phyloP scores from a whole-genome alignment of 2,888 invertebrate species.

The Romanomermis culicivorax region DNA sequence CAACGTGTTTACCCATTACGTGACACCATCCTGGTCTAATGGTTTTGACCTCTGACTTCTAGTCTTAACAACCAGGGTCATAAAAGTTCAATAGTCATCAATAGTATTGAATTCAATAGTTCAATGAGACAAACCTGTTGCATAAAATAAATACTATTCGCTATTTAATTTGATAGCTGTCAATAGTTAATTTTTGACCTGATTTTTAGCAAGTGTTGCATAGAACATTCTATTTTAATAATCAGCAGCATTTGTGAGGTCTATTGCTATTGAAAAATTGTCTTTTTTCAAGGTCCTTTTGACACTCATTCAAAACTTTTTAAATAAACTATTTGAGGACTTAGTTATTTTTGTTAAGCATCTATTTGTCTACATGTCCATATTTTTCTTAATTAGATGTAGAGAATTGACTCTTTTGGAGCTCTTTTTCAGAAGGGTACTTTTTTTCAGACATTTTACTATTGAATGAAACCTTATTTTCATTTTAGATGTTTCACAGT shows the following conservation, averaged over 20 bases:
- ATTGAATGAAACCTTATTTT: neutral
- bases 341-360: neutral
- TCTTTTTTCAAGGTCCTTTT: neutral
- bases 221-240: neutral
- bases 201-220: neutral
- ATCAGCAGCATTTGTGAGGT: neutral
- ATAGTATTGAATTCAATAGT: neutral
- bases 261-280: neutral
- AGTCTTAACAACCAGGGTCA: too few relatives aligned
- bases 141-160: neutral
- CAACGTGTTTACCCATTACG: too few relatives aligned
- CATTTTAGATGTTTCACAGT: neutral
- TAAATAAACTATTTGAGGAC: neutral
- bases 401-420: neutral
- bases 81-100: neutral
- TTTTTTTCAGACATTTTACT: neutral
- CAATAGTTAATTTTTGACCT: neutral
- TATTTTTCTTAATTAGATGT: neutral
- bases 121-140: neutral
- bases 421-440: neutral
- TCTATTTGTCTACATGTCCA: neutral
- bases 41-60: too few relatives aligned
- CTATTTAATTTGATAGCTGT: neutral
- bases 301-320: neutral
- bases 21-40: too few relatives aligned